Evolutionary conservation across 2,113 vertebrate genomes (phyloP).

Genomic region (Cephalophus harveyi): DNA sequence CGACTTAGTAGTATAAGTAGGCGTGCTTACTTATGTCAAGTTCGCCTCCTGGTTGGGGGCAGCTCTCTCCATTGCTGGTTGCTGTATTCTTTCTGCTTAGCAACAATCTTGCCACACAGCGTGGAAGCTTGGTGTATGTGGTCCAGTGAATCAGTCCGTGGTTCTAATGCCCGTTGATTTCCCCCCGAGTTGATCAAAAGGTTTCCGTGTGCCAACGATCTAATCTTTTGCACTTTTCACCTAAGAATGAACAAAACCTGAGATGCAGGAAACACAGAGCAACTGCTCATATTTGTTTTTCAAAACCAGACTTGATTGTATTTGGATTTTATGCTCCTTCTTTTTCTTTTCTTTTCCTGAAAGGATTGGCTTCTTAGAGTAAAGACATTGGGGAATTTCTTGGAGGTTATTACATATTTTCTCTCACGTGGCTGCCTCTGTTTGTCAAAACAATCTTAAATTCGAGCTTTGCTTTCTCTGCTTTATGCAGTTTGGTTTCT

Average conservation of each 20-base stretch:
- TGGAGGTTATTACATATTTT: neutral
- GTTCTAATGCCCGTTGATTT: rapidly evolving
- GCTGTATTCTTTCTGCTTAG: neutral
- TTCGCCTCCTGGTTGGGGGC: neutral
- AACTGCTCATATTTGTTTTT: neutral
- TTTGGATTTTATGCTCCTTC: neutral
- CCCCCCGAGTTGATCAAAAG: neutral
- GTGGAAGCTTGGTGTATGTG: rapidly evolving
- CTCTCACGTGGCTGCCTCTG: neutral
- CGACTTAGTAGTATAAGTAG: too few species aligned
- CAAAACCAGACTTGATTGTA: neutral
- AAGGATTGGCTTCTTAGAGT: neutral
- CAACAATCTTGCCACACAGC: rapidly evolving
- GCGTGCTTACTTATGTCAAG: neutral
- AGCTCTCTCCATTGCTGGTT: neutral
- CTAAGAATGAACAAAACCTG: rapidly evolving
- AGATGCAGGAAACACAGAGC: neutral
- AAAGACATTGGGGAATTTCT: neutral
- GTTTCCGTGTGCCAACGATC: neutral
- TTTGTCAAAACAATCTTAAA: neutral
- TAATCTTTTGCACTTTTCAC: rapidly evolving
- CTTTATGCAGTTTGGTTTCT: neutral
- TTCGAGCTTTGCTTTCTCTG: neutral
- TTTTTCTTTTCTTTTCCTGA: neutral
- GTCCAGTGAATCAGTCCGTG: rapidly evolving